Evolutionary conservation across 2,113 vertebrate species (phyloP).

Genomic region (Hiodon alosoides): DNA sequence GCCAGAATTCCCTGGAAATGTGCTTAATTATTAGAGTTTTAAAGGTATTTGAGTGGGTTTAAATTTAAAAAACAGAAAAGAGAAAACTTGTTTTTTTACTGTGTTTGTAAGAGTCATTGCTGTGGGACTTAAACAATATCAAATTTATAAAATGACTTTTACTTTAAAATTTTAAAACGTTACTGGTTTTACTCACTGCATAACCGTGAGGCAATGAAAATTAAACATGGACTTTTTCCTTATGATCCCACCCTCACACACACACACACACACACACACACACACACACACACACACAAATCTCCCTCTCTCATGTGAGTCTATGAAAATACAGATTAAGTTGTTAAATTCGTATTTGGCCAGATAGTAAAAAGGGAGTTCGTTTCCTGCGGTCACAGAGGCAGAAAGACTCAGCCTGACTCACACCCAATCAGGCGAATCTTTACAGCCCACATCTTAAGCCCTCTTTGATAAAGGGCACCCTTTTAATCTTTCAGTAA

Average conservation of each 20-base stretch:
- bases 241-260: background rate
- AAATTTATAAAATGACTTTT: no score
- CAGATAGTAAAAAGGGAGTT: slow-evolving; percentile 42
- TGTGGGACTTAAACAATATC: no score
- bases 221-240: background rate
- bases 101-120: no score
- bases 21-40: no score
- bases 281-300: background rate
- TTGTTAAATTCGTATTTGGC: slow-evolving; percentile 35
- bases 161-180: no score
- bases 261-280: no score
- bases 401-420: slow-evolving; percentile 20
- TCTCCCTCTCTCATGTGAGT: background rate
- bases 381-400: slow-evolving; percentile 48
- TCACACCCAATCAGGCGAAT: slow-evolving; percentile 50
- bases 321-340: slow-evolving; percentile 4
- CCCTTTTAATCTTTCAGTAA: slow-evolving; percentile 60
- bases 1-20: no score
- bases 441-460: slow-evolving; percentile 40
- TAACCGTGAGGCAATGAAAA: no score
- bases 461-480: slow-evolving; percentile 55
- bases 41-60: no score
- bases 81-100: no score
- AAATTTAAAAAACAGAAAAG: no score
- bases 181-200: no score